Conservation (phyloP, 2,113 vertebrate species). For the Varanus salvator region DNA sequence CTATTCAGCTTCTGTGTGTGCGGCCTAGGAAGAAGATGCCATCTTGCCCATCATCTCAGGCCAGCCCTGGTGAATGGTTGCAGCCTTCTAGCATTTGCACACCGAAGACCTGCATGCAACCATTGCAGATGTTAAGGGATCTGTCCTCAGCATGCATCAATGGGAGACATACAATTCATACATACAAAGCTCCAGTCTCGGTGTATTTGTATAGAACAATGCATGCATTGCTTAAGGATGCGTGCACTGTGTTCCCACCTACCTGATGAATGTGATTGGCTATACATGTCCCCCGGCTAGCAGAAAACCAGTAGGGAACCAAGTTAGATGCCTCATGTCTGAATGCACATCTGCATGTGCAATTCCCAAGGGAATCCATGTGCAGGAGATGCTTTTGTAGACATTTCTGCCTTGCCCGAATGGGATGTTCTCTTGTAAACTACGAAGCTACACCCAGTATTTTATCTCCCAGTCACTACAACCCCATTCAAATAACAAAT, state of each 20-base stretch:
- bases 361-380: neutral
- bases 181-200: too few species aligned
- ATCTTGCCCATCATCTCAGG: too few species aligned
- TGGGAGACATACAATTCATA: neutral
- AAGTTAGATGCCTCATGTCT: neutral
- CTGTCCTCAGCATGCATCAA: neutral
- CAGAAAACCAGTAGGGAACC: neutral
- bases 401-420: neutral
- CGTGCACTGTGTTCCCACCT: too few species aligned
- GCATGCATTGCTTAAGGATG: too few species aligned
- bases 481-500: neutral
- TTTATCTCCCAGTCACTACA: neutral
- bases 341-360: neutral
- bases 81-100: neutral
- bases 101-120: neutral
- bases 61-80: neutral
- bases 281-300: too few species aligned
- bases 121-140: neutral
- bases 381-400: neutral
- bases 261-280: neutral
- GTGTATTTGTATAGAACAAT: neutral
- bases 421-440: too few species aligned
- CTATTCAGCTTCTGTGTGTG: too few species aligned
- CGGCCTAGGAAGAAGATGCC: too few species aligned
- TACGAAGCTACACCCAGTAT: neutral